Evolutionary conservation across 2,797 vertebrate species (phyloP).

Genomic region (Lerista edwardsae): DNA sequence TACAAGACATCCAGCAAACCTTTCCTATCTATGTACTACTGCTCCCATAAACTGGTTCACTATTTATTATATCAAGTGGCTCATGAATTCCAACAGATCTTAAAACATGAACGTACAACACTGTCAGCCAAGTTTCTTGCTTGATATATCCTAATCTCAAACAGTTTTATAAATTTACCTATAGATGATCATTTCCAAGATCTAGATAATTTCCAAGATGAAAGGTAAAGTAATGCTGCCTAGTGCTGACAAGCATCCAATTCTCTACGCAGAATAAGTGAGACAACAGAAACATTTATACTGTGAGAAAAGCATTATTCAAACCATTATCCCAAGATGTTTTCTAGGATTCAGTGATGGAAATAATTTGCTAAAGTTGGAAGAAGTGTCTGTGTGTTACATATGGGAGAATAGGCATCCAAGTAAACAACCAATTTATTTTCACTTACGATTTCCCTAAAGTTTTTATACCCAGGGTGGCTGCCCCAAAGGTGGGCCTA

Average conservation of each 20-base stretch:
- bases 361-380: neutral
- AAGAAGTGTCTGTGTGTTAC: neutral
- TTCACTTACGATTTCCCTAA: too few relatives aligned
- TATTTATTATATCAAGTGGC: rapidly evolving
- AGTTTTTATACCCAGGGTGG: too few relatives aligned
- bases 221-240: constrained; percentile 1
- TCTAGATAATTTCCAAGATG: neutral
- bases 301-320: neutral
- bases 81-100: neutral
- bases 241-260: constrained; percentile 19
- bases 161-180: neutral
- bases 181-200: too few relatives aligned
- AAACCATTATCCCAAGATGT: constrained; percentile 7
- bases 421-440: neutral
- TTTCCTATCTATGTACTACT: too few relatives aligned
- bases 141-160: neutral
- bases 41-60: neutral
- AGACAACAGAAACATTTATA: constrained; percentile 5
- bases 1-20: neutral
- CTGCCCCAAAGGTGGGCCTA: too few relatives aligned
- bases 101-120: neutral
- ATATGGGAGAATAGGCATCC: neutral
- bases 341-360: constrained; percentile 4
- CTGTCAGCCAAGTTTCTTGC: neutral
- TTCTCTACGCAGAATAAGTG: constrained; percentile 37